These are phyloP conservation scores for Muschampia staudingeri DNA, from an alignment of 2,888 invertebrate species.

Conservation along the genomic window DNA sequence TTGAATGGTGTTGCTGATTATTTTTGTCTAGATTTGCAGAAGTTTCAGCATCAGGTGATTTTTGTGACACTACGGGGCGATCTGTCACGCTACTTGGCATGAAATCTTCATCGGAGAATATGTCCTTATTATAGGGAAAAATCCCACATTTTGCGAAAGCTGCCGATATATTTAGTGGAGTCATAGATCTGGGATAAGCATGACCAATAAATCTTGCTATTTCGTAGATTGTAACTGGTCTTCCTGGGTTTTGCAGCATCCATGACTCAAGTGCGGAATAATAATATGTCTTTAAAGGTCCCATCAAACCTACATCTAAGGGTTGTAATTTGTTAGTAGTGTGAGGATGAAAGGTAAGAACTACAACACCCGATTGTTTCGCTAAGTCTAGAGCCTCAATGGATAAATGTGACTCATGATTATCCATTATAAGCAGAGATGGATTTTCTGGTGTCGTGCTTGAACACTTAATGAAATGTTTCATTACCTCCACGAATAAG, in stretches of 20 bases:
- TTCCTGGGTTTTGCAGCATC: conserved; percentile 63
- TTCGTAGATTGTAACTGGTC: conserved; percentile 61
- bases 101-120: conserved; percentile 49
- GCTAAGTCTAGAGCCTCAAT: conserved; percentile 65
- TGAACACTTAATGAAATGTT: too few species aligned
- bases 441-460: too few species aligned
- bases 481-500: too few species aligned
- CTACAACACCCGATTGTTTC: conserved; percentile 59
- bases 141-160: conserved; percentile 51
- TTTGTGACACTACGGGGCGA: conserved; percentile 22
- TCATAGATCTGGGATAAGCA: conserved; percentile 58
- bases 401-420: conserved; percentile 72
- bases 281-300: conserved; percentile 62
- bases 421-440: conserved; percentile 73
- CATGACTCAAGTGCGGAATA: conserved; percentile 65
- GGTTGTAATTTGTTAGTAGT: conserved; percentile 64
- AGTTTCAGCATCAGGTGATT: conserved; percentile 18
- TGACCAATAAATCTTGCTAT: conserved; percentile 62
- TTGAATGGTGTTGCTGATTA: conserved; percentile 23
- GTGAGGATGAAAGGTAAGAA: conserved; percentile 64
- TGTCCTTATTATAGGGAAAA: conserved; percentile 43
- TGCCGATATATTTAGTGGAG: conserved; percentile 54
- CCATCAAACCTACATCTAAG: too few species aligned
- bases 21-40: conserved; percentile 17
- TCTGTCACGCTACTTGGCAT: conserved; percentile 27